Evolutionary conservation across 1,140 invertebrate genomes (phyloP), one percentile per base, ranked within the genome.

Genomic region (Anastrepha obliqua): DNA sequence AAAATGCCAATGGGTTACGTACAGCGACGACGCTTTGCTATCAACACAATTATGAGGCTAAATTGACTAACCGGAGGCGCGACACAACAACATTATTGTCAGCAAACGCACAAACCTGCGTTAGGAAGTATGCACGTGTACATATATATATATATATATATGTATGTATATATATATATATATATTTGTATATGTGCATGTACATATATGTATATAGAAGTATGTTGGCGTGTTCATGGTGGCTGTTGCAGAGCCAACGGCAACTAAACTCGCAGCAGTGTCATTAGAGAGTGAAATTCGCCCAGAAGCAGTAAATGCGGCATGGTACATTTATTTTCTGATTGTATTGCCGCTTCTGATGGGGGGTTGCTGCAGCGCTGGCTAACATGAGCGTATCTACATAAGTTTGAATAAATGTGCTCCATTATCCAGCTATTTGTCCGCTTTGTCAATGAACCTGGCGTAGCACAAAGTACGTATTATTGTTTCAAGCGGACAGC

Each of bases 11-110:
- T 81, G 74, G 74, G 15, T 81, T 81, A 29, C 74, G 47, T 55
- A 55, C 1, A 55, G 74, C 47, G 20, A 81, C n/a, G 74, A 42
- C 20, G 15, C 74, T 4, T 7, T 20, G 47, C 74, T 55, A 81
- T 81, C 74, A 81, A 20, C 74, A 9, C 47, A 81, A 81, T 81
- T 81, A 81, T 55, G n/a, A 81, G 47, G 9, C 74, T 81, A 81
- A 81, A 81, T 81, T 81, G 74, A 20, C 47, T 81, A 81, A 81
- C 74, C 74, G 74, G 47, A 81, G 74, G 74, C 74, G 74, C 74
- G 44, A 55, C 44, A n/a, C 74, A 55, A 55, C 51, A 6, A 55
- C 11, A 55, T 55, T 55, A 29, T 29, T 29, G 29, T 1, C 29
- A 29, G 29, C 29, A 29, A 29, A 29, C 29, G 29, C 29, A 29